Base-by-base conservation (phyloP, 2,888 invertebrate species). In the Rhingia rostrata region DNA sequence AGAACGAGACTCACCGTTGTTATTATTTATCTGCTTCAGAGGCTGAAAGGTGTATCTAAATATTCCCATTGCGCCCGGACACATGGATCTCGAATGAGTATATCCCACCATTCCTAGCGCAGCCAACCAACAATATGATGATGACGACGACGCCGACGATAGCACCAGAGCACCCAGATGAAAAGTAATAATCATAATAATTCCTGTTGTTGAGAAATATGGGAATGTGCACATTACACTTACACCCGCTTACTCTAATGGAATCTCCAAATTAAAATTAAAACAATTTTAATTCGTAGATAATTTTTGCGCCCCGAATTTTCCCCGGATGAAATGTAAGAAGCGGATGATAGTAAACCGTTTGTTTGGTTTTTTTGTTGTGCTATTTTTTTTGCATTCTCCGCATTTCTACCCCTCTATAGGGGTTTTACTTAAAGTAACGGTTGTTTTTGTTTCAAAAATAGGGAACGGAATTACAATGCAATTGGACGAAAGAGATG, bases 101-200 rank as follows among this genome's bases (percentile, higher is more conserved):
- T 12, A 43, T 6, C n/a, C n/a, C 12, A 45, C 12, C 22, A 7
- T 7, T 22, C 7, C 6, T 47, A 47, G 6, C 7, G 10, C 6
- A 9, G n/a, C 35, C 4, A 12, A 12, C 12, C 35, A 6, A 39
- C 14, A 10, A 22, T 22, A 22, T 22, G 33, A 51, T 35, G 22
- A 37, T 35, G 7, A 6, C 53, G 9, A 37, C 33, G 7, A 47
- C 10, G 12, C 43, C 22, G 7, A 14, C 47, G 33, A n/a, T 35
- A 12, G 30, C 30, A 10, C 12, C 43, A 10, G 58, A 47, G 67
- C 43, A 35, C 47, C 49, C 60, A 54, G 69, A 77, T 77, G 77
- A 69, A 69, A 69, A 63, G 78, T 70, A 78, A 78, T 78, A 78
- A 78, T 78, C 78, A 78, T 78, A 78, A 78, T 78, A 78, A 78